Evolutionary conservation across 2,113 vertebrate genomes (phyloP).

Genomic region (Rousettus leschenaultii): DNA sequence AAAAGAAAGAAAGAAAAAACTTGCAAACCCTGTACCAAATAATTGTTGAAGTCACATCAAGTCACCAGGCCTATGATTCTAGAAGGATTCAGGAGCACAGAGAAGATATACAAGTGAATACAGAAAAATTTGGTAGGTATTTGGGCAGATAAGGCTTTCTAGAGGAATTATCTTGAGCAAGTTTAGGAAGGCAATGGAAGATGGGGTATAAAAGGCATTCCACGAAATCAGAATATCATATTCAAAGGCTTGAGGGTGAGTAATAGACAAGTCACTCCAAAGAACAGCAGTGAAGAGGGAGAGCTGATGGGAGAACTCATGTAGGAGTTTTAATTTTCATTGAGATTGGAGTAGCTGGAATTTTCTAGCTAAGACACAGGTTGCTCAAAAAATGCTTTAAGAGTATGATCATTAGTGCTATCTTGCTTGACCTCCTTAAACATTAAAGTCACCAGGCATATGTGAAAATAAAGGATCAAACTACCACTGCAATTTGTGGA

Average conservation of each 20-base stretch:
- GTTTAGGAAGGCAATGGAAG: neutral
- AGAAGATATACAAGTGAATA: neutral
- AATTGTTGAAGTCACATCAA: neutral
- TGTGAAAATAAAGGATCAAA: slow-evolving; percentile 21
- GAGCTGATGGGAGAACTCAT: neutral
- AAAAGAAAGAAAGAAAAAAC: neutral
- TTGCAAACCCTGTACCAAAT: neutral
- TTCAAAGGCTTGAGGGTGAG: neutral
- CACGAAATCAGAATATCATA: neutral
- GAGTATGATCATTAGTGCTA: neutral
- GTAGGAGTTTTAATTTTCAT: neutral
- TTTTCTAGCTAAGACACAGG: neutral
- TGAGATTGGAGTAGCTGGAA: neutral
- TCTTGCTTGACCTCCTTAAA: neutral
- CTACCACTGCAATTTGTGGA: neutral
- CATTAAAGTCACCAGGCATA: neutral
- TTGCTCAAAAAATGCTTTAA: neutral
- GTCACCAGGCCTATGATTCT: neutral
- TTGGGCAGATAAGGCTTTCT: neutral
- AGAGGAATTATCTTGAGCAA: neutral
- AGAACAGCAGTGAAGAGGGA: neutral
- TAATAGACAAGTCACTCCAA: neutral
- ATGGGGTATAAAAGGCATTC: neutral
- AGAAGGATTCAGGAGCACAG: neutral
- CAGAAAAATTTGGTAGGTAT: neutral